These are phyloP conservation scores for Paraplagusia blochii DNA, from an alignment of 2,113 vertebrate genomes.

Conservation along the genomic window DNA sequence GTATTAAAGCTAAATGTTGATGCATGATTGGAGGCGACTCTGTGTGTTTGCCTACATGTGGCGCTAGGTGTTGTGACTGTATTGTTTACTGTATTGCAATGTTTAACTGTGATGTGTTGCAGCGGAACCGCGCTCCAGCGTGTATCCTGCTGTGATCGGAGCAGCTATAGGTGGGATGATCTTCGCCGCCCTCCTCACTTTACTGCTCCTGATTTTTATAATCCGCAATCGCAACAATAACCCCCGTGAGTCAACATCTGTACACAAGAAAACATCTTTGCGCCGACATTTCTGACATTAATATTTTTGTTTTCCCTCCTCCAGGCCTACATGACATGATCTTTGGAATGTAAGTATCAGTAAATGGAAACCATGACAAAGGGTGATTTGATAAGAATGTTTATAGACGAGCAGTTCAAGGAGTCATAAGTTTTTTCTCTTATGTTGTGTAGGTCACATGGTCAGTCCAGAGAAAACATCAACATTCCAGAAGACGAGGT, in stretches of 20 bases:
- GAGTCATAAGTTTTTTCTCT: neutral
- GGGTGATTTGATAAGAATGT: neutral
- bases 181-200: slow-evolving; percentile 71
- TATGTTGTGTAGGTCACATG: slow-evolving; percentile 68
- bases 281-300: neutral
- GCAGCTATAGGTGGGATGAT: slow-evolving; percentile 82
- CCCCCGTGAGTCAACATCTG: slow-evolving; percentile 75
- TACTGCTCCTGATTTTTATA: slow-evolving; percentile 78
- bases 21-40: neutral
- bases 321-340: slow-evolving; percentile 82
- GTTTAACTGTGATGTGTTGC: slow-evolving; percentile 70
- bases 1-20: no score
- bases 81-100: slow-evolving; percentile 39
- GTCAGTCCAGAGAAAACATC: slow-evolving; percentile 80
- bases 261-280: neutral
- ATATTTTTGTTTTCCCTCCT: neutral
- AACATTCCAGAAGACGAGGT: slow-evolving; percentile 81
- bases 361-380: neutral
- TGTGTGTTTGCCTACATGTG: no score
- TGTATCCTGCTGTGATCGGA: slow-evolving; percentile 82
- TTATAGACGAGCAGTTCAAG: neutral
- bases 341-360: slow-evolving; percentile 80
- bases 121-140: slow-evolving; percentile 78
- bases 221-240: slow-evolving; percentile 81
- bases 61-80: neutral